A percentile compares a stretch with the other conserved stretches of the same genome.
Conservation (phyloP, 1,140 invertebrate species). For the Arctopsyche grandis region DNA sequence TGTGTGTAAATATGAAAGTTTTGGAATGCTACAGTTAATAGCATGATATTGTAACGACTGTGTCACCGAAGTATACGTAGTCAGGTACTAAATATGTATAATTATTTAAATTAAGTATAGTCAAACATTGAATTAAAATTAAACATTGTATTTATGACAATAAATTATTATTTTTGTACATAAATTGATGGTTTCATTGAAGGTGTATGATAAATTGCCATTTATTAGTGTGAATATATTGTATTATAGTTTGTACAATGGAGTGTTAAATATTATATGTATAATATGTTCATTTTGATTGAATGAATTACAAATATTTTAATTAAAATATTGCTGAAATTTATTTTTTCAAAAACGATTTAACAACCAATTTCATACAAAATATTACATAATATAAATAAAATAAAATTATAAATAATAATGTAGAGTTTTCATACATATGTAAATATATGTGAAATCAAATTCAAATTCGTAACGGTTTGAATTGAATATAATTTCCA, state of each 20-base stretch:
- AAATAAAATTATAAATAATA: background rate
- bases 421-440: background rate
- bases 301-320: background rate
- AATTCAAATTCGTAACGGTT: too few relatives aligned
- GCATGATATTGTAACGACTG: background rate
- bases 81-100: too few relatives aligned
- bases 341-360: background rate
- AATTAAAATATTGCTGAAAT: background rate
- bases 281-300: too few relatives aligned
- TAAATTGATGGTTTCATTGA: background rate
- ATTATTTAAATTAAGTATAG: background rate
- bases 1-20: background rate
- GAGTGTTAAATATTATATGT: too few relatives aligned
- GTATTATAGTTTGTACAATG: too few relatives aligned
- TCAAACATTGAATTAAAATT: background rate
- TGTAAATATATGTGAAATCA: background rate
- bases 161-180: slow-evolving; percentile 15
- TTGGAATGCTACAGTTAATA: background rate
- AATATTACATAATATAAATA: background rate
- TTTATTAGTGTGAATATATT: too few relatives aligned
- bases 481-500: too few relatives aligned
- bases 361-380: background rate
- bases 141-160: background rate
- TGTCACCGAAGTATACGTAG: background rate
- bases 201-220: too few relatives aligned